A percentile compares a stretch with the other conserved stretches of the same genome.
Conservation (phyloP, 2,888 invertebrate species). For the Augiades crinisus region DNA sequence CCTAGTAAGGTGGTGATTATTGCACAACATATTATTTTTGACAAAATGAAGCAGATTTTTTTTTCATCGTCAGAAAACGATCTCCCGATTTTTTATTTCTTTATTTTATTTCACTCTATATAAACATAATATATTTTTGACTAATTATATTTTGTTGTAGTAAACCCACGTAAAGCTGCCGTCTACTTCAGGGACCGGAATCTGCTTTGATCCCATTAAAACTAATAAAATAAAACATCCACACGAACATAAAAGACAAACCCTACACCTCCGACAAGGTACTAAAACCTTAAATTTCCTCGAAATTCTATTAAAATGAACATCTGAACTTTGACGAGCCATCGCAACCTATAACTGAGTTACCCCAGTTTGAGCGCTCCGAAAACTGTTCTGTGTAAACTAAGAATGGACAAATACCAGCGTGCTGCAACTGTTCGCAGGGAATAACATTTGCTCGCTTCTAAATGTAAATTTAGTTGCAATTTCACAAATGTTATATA, state of each 20-base stretch:
- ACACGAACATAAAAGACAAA: not conserved
- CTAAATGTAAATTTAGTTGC: not conserved
- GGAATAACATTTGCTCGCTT: constrained; percentile 9
- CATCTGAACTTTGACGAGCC: constrained; percentile 50
- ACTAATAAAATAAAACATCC: not conserved
- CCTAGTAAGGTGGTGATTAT: too few relatives aligned
- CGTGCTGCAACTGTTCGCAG: not conserved
- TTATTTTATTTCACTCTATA: too few relatives aligned
- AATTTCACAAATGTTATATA: not conserved
- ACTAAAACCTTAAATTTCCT: constrained; percentile 34
- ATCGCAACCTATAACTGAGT: constrained; percentile 33
- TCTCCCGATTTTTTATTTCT: too few relatives aligned
- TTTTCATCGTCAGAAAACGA: too few relatives aligned
- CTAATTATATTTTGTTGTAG: too few relatives aligned
- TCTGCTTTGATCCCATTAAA: not conserved
- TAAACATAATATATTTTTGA: too few relatives aligned
- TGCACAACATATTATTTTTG: too few relatives aligned
- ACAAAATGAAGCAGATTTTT: too few relatives aligned
- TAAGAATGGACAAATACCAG: constrained; percentile 9
- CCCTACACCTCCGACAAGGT: not conserved
- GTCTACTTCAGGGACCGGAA: not conserved
- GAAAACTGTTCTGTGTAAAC: constrained; percentile 17
- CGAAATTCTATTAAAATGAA: constrained; percentile 53
- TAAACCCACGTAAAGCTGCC: too few relatives aligned
- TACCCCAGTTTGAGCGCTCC: constrained; percentile 27